Evolutionary conservation across 2,113 vertebrate genomes (phyloP), one percentile per base, ranked within the genome.

Genomic region (Notiomystis cincta): DNA sequence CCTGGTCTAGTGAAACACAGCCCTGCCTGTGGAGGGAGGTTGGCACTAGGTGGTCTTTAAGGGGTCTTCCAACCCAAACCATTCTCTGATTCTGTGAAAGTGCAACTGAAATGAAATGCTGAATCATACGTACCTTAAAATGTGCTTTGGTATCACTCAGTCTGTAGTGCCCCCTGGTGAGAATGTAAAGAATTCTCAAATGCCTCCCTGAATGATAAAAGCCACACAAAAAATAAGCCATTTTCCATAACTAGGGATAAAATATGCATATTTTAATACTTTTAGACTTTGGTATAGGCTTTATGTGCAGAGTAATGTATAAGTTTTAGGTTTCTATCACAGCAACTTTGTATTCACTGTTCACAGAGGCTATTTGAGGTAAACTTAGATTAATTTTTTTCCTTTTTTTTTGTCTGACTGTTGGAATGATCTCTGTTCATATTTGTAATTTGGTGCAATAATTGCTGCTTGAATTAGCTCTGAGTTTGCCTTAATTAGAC

Each of bases 91-190:
- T 33, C 33, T 69, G 37, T 37, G 45, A 31, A 83, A 84, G 19
- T 51, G 17, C 23, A 66, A 25, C 30, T 54, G 73, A 75, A 81
- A 58, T 56, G 1, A 81, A 78, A 42, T 73, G 27, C n/a, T 40
- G 11, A 56, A 60, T 22, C 56, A 6, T 6, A 13, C 20, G 3
- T 11, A 23, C 17, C 44, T 67, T 64, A 37, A 50, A 56, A 33
- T 1, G 1, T 45, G 18, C 21, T 83, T 71, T 47, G 24, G 13
- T 35, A 28, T 71, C 54, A 15, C 56, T 90, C 56, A 40, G 87
- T 82, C 90, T 91, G 45, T 57, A 83, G 82, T 82, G 91, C 91
- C 95, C 82, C 69, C 95, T 94, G 67, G 57, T 90, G 96, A 61
- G 28, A 56, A 60, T 31, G 45, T 10, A 69, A 77, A 53, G 70